A percentile compares a stretch with the other conserved stretches of the same genome.
Evolutionary conservation across 2,888 invertebrate genomes (phyloP).

Genomic region (Antitype chi): DNA sequence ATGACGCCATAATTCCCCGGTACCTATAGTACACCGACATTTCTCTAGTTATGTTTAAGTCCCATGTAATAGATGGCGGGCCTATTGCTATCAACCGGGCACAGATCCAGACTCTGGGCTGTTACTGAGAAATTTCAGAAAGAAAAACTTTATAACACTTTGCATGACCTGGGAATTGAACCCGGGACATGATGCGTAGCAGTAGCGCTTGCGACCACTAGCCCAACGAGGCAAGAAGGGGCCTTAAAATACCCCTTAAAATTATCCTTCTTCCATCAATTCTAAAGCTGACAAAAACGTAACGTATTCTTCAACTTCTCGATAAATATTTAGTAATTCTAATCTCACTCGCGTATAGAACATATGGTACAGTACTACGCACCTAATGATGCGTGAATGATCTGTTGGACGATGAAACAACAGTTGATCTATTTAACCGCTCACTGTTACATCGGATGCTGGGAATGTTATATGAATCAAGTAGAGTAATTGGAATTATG

Average conservation of each 20-base stretch:
- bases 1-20: no score
- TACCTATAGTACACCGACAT: no score
- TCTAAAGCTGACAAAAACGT: conserved; percentile 21
- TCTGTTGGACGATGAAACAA: conserved; percentile 72
- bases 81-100: no score
- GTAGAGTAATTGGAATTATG: conserved; percentile 17
- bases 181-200: no score
- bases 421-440: conserved; percentile 69
- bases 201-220: no score
- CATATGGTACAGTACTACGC: conserved; percentile 55
- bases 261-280: background rate
- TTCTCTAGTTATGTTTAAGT: no score
- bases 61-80: no score
- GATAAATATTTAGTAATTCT: conserved; percentile 76
- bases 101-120: no score
- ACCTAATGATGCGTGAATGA: conserved; percentile 79
- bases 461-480: conserved; percentile 46
- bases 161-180: no score
- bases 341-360: conserved; percentile 68
- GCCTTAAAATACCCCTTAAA: background rate
- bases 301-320: conserved; percentile 42
- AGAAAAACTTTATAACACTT: no score
- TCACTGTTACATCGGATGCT: conserved; percentile 72
- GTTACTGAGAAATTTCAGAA: no score
- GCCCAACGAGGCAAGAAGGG: no score